Conservation (phyloP, 2,888 invertebrate genomes). For the Schizaphis graminum region DNA sequence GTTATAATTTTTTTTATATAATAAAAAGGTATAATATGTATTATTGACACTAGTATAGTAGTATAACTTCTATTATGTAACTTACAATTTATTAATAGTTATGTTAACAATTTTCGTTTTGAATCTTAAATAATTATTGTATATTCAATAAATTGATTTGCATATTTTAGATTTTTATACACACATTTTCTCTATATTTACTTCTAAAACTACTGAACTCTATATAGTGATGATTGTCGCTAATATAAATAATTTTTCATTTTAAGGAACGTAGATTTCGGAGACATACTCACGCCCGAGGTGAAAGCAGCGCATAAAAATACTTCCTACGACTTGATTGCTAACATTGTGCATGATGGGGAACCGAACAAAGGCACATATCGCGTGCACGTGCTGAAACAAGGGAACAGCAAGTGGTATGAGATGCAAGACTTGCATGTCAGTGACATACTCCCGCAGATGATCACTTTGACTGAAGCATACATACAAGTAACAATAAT, state of each 20-base stretch:
- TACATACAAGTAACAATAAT: constrained; percentile 85
- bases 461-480: constrained; percentile 99
- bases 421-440: constrained; percentile 97
- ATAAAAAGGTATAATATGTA: too few relatives aligned
- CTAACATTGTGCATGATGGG: constrained; percentile 99
- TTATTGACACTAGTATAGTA: neutral
- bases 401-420: constrained; percentile 88
- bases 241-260: neutral
- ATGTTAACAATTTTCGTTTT: too few relatives aligned
- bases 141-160: neutral
- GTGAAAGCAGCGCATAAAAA: constrained; percentile 82
- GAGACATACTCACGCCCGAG: constrained; percentile 91
- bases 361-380: constrained; percentile 87
- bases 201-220: neutral
- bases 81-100: neutral
- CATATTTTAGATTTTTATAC: neutral
- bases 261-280: constrained; percentile 92
- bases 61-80: neutral
- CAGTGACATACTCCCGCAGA: constrained; percentile 97
- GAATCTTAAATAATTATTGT: neutral
- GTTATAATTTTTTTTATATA: too few relatives aligned
- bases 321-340: constrained; percentile 96
- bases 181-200: neutral
- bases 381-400: constrained; percentile 70
- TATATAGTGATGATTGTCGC: neutral